Conservation (phyloP, 2,888 invertebrate genomes). For the Plebejus anna region DNA sequence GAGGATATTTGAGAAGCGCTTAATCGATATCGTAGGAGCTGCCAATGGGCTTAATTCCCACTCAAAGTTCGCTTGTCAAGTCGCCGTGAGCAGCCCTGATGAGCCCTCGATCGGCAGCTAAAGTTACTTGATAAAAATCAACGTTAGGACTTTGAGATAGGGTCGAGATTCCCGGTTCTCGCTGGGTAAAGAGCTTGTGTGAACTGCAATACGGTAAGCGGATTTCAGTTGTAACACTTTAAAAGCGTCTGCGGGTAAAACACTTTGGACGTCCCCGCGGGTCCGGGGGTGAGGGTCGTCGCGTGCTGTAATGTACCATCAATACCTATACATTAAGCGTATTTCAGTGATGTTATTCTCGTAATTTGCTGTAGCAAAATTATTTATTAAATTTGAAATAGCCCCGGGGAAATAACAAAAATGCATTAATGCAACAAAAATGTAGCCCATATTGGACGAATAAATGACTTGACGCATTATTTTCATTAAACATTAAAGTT, state of each 20-base stretch:
- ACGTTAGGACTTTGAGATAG: neutral
- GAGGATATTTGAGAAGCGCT: neutral
- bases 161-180: neutral
- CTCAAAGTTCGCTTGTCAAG: constrained; percentile 14
- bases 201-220: constrained; percentile 19
- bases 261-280: neutral
- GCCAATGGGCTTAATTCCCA: constrained; percentile 2
- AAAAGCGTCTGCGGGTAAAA: constrained; percentile 18
- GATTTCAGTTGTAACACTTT: constrained; percentile 19
- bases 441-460: no score
- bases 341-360: neutral
- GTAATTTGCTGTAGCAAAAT: neutral
- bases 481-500: neutral
- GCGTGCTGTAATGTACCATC: neutral
- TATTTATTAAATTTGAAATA: neutral
- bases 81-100: constrained; percentile 1
- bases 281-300: neutral
- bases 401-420: no score
- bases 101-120: constrained; percentile 1
- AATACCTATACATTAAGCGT: neutral
- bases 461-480: no score
- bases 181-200: neutral
- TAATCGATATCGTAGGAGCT: neutral
- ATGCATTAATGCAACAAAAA: no score
- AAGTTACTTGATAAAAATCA: neutral